Percentiles rank a stretch among this genome's conserved stretches.
phyloP scores from a whole-genome alignment of 2,113 vertebrate species.

The Odocoileus virginianus region DNA sequence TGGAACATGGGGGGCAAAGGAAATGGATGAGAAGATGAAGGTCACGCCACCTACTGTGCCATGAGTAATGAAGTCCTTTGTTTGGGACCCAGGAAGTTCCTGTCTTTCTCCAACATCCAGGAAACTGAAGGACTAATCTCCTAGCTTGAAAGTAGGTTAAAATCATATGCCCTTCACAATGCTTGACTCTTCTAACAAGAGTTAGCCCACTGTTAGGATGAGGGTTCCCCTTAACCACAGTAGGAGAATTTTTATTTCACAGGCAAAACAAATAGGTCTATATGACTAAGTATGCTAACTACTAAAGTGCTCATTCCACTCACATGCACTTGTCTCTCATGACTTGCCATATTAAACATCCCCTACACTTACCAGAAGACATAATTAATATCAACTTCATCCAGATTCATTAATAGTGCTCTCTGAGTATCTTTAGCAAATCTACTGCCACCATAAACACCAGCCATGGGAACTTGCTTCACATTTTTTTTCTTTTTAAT shows the following conservation, averaged over 20 bases:
- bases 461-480: background rate
- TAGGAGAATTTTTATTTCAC: background rate
- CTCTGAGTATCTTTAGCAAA: conserved; percentile 48
- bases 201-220: background rate
- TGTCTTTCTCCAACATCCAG: background rate
- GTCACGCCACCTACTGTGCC: background rate
- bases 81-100: background rate
- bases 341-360: background rate
- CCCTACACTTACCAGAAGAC: background rate
- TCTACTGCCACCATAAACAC: background rate
- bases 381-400: conserved; percentile 49
- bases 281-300: background rate
- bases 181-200: background rate
- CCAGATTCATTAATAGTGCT: conserved; percentile 12
- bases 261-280: background rate
- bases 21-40: background rate
- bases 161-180: background rate
- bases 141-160: background rate
- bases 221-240: background rate
- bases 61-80: background rate
- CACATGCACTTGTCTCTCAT: background rate
- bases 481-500: background rate
- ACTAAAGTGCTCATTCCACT: background rate
- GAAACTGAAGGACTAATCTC: background rate
- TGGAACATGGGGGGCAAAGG: background rate